Evolutionary conservation across 2,888 invertebrate species (phyloP), one percentile per base, ranked within the genome.

Genomic region (Sesia bembeciformis): DNA sequence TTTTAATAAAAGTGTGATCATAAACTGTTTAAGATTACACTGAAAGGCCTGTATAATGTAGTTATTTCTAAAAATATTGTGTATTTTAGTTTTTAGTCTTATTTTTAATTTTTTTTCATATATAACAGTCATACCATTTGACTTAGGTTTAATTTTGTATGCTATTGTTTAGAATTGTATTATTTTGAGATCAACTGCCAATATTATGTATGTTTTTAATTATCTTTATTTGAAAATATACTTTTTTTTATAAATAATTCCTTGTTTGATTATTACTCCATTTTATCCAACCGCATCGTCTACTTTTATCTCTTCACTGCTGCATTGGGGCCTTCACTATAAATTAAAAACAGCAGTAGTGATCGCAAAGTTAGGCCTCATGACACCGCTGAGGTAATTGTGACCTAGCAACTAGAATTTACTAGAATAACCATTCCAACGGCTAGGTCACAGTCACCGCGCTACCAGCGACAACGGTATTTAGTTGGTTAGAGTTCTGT

Each of bases 221-320:
- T 78, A 78, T 76, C 74, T 75, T 83, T 84, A 78, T 78, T 78
- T 81, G 72, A 79, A 81, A 82, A 82, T 83, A 83, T 81, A 84
- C 74, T 76, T 81, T 53, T 53, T 78, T 80, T 74, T 77, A 76
- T 75, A 74, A 23, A 76, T 77, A 68, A 64, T 54, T 54, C 57
- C 55, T 56, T 41, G 58, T 68, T 68, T 71, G 60, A 62, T 61
- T 68, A 46, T 46, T 23, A 23, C 5, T 8, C 46, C 46, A 23
- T 23, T 23, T 23, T 23, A 1, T 2, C 23, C 2, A 23, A 23
- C 23, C 23, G 2, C 23, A 23, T 23, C 23, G 2, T 23, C 23
- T 1, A 23, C 2, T 23, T 23, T 23, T 23, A 23, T 23, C 23
- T 23, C 23, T 1, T 23, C 23, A 23, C 23, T 23, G 23, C 23